These are phyloP conservation scores for Oenanthe melanoleuca DNA, from an alignment of 2,113 vertebrate species.

Conservation along the genomic window DNA sequence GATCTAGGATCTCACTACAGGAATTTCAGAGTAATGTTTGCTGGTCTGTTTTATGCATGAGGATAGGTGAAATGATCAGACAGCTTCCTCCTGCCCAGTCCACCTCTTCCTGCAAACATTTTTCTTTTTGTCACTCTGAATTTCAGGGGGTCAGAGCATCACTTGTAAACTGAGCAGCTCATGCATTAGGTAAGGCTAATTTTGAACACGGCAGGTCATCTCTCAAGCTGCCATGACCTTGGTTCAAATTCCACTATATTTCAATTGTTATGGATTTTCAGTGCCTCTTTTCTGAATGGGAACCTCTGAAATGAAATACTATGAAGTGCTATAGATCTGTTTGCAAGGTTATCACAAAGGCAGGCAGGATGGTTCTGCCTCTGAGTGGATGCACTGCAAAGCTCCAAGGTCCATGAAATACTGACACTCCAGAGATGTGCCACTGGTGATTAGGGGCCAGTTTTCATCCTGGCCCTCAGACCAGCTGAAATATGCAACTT, in stretches of 20 bases:
- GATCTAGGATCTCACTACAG: neutral
- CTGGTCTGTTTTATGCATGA: neutral
- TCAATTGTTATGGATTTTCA: slow-evolving; percentile 55
- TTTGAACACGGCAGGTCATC: neutral
- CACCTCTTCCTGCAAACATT: neutral
- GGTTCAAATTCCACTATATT: slow-evolving; percentile 46
- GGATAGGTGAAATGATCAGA: neutral
- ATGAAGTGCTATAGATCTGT: slow-evolving; percentile 45
- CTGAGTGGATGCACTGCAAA: neutral
- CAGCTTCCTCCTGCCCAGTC: neutral
- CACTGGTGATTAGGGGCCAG: neutral
- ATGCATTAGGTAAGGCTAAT: neutral
- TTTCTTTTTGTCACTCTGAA: neutral
- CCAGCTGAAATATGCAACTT: neutral
- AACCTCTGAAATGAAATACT: slow-evolving; percentile 43
- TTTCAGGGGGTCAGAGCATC: neutral
- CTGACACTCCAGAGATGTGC: neutral
- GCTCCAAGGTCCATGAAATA: slow-evolving; percentile 10
- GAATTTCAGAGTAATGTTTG: neutral
- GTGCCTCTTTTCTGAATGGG: slow-evolving; percentile 50
- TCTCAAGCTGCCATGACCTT: neutral
- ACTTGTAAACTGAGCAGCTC: neutral
- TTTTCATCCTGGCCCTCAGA: neutral
- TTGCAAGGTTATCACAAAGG: slow-evolving; percentile 63
- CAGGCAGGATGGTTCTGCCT: neutral